Conservation (phyloP, 1,140 invertebrate genomes). For the Prorops nasuta region DNA sequence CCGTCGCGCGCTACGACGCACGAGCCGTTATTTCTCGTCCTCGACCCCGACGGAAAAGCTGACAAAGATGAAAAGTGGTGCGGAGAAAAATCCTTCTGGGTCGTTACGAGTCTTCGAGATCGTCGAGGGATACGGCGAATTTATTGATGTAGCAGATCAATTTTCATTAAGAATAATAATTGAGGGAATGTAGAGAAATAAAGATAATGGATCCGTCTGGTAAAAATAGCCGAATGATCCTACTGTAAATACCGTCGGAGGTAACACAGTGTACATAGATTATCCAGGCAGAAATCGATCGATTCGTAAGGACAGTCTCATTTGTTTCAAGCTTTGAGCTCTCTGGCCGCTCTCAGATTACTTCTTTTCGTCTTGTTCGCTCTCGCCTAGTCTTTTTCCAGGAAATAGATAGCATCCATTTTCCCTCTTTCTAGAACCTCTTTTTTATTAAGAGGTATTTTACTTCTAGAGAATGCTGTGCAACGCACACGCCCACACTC, state of each 20-base stretch:
- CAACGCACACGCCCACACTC: not conserved
- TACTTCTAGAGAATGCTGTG: not conserved
- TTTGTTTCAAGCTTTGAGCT: constrained; percentile 2
- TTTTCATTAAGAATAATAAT: no score
- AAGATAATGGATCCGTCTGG: not conserved
- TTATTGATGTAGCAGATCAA: no score
- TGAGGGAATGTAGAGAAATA: no score
- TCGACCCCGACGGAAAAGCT: no score
- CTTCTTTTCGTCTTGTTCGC: constrained; percentile 13
- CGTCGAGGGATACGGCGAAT: no score
- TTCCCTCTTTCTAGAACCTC: not conserved
- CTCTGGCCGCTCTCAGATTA: constrained; percentile 4
- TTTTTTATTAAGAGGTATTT: not conserved
- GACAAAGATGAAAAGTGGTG: no score
- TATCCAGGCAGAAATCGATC: not conserved
- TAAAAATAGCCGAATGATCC: not conserved
- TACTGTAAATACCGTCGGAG: not conserved
- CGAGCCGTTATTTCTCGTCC: no score
- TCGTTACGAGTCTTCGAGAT: no score
- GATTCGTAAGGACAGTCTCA: not conserved
- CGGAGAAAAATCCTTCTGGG: no score
- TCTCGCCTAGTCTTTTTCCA: constrained; percentile 2
- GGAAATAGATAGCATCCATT: not conserved
- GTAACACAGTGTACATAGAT: not conserved
- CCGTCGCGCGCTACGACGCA: no score